Base-by-base conservation (phyloP, 2,888 invertebrate genomes). In the Argyresthia goedartella region DNA sequence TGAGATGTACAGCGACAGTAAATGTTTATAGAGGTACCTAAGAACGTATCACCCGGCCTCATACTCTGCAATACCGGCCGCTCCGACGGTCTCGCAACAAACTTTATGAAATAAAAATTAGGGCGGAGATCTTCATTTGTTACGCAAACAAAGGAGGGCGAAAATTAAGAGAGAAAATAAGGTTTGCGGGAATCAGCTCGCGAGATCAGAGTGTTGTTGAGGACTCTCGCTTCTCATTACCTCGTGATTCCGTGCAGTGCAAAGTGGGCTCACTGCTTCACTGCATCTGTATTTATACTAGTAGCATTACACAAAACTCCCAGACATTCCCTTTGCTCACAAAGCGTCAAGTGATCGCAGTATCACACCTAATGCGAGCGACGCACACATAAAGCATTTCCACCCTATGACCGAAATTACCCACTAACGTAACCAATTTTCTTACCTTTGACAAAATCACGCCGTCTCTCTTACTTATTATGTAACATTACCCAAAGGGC, bases 381-480 rank as follows among this genome's bases (percentile, higher is more conserved):
- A 36, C 13, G 36, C 39, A 36, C n/a, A 71, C 77, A 74, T 78
- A 74, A 73, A 74, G 67, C 71, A 69, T 76, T 73, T 75, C 25
- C 71, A 67, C 69, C 64, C 67, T 59, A 66, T 62, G 65, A 61
- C 66, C 64, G 64, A 73, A 78, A 82, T 81, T 76, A 80, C 76
- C 77, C 76, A 77, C 75, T 79, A 79, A 78, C 79, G 71, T 74
- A 81, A 81, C 81, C 82, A 86, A 84, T 86, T 84, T 84, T 82
- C 78, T 81, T 85, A 85, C 85, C 85, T 86, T 85, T 86, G 84
- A 85, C 82, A 80, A 80, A 86, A 86, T 85, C 84, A 78, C 76
- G 70, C 63, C 66, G 63, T 68, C 72, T 71, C 73, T 67, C 67
- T 69, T 72, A 73, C 79, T 76, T 80, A 81, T 82, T 84, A 84